Conservation (phyloP, 2,888 invertebrate species). For the Agrotis puta region DNA sequence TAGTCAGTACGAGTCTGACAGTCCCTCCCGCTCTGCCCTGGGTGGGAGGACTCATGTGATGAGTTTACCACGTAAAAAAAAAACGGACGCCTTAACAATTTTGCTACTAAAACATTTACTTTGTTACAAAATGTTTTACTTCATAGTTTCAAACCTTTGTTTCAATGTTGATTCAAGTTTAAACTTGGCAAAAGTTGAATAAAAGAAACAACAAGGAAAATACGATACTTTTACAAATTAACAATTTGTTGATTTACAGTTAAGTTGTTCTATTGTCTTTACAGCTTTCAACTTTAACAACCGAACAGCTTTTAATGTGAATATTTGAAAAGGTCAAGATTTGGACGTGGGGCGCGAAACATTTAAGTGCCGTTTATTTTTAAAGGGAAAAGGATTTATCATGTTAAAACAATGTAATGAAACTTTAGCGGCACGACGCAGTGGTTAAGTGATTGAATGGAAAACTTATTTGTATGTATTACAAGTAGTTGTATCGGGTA, state of each 20-base stretch:
- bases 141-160: background rate
- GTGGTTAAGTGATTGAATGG: no score
- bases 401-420: conserved; percentile 31
- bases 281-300: conserved; percentile 19
- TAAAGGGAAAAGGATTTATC: conserved; percentile 28
- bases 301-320: conserved; percentile 35
- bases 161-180: background rate
- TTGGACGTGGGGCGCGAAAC: conserved; percentile 10
- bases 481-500: no score
- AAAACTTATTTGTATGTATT: no score
- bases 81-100: no score
- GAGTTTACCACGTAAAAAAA: no score
- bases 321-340: conserved; percentile 45
- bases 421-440: background rate
- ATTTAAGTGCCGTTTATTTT: conserved; percentile 51
- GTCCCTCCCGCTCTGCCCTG: no score
- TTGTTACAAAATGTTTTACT: no score
- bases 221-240: background rate
- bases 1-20: no score
- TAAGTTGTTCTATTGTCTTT: conserved; percentile 14
- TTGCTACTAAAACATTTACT: no score
- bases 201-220: background rate
- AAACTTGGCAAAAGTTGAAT: background rate
- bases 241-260: conserved; percentile 22
- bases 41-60: no score